Evolutionary conservation across 2,113 vertebrate species (phyloP).

Genomic region (Willisornis vidua): DNA sequence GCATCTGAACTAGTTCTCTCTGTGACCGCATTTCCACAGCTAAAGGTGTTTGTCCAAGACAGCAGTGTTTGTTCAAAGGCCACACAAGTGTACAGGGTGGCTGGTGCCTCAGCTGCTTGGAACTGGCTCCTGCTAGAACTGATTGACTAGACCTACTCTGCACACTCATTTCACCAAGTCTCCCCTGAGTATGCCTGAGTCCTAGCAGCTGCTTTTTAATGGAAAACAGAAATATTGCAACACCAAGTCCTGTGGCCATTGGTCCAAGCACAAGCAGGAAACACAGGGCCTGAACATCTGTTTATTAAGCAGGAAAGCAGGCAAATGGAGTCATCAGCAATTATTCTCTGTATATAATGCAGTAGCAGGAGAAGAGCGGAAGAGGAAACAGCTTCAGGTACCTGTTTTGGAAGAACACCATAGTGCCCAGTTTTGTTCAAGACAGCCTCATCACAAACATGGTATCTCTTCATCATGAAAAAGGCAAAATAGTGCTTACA

Average conservation of each 20-base stretch:
- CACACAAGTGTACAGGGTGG: rapidly evolving
- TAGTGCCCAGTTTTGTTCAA: background rate
- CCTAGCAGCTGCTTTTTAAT: background rate
- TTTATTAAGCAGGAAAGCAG: background rate
- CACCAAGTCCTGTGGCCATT: background rate
- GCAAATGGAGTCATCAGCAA: background rate
- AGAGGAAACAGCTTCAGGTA: background rate
- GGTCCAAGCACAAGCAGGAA: background rate
- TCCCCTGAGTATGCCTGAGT: background rate
- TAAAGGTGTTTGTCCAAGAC: background rate
- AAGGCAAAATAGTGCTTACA: background rate
- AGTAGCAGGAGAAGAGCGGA: background rate
- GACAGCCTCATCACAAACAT: background rate
- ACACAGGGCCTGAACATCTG: background rate
- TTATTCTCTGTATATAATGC: background rate
- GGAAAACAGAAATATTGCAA: background rate
- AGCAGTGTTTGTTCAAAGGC: background rate
- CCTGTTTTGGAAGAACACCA: background rate
- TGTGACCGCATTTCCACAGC: background rate
- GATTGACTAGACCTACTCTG: rapidly evolving
- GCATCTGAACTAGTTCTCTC: background rate
- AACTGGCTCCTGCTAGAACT: background rate
- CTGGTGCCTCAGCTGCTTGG: background rate
- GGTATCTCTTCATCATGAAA: background rate
- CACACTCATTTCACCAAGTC: background rate